Evolutionary conservation across 2,797 vertebrate species (phyloP).

Genomic region (Chelon labrosus): DNA sequence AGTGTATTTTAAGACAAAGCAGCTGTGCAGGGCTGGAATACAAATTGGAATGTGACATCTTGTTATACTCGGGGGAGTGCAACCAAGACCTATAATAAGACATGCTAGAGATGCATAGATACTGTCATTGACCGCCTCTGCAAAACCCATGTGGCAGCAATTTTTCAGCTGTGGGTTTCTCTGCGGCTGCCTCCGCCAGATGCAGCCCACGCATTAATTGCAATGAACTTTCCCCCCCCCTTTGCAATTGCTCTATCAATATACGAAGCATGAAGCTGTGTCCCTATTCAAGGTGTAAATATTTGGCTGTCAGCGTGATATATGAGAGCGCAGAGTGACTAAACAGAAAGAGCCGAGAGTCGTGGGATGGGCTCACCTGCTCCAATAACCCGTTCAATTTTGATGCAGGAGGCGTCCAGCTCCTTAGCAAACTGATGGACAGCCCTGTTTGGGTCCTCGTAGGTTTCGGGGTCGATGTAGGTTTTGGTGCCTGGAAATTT

Average conservation of each 20-base stretch:
- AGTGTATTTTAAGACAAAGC: conserved; percentile 72
- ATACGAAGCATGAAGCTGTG: conserved; percentile 62
- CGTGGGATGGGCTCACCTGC: conserved; percentile 91
- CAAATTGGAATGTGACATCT: conserved; percentile 75
- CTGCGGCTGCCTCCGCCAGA: conserved; percentile 54
- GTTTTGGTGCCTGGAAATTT: conserved; percentile 99
- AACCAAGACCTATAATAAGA: conserved; percentile 79
- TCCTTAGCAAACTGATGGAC: conserved; percentile 99
- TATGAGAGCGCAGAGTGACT: conserved; percentile 84
- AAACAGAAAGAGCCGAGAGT: conserved; percentile 83
- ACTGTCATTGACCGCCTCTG: conserved; percentile 75
- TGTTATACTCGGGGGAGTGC: conserved; percentile 73
- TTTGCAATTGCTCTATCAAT: conserved; percentile 75
- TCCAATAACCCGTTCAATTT: conserved; percentile 99
- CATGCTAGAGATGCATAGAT: conserved; percentile 72
- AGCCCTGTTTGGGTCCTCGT: conserved; percentile 98
- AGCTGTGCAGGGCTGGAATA: conserved; percentile 72
- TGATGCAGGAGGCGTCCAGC: conserved; percentile 99
- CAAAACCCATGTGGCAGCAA: conserved; percentile 79
- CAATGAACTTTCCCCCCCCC: conserved; percentile 69
- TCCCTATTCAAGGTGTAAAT: conserved; percentile 88
- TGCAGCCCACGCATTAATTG: conserved; percentile 77
- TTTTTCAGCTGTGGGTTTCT: conserved; percentile 75
- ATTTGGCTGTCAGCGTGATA: conserved; percentile 92
- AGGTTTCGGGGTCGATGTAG: conserved; percentile 99